Conservation (phyloP, 2,113 vertebrate species). For the Vulpes lagopus region DNA sequence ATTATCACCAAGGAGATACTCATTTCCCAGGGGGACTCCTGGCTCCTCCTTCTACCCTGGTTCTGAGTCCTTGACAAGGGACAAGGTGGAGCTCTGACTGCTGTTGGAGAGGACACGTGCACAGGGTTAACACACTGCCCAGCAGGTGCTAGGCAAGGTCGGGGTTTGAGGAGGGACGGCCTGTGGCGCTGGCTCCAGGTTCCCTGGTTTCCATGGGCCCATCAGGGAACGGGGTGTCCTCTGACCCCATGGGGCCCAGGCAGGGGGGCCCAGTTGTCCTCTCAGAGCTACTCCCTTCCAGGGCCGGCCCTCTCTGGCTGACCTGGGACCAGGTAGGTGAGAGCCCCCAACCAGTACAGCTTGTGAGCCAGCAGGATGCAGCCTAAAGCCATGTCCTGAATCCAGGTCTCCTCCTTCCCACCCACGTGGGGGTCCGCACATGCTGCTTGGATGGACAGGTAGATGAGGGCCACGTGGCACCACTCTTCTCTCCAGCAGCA, state of each 20-base stretch:
- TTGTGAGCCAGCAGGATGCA: not conserved
- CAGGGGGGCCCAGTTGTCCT: not conserved
- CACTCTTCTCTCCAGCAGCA: not conserved
- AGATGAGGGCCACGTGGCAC: not conserved
- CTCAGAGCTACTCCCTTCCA: not conserved
- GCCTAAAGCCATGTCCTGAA: not conserved
- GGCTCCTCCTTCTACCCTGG: not conserved
- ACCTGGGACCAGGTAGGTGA: not conserved
- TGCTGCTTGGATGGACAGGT: not conserved
- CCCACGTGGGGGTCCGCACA: too few species aligned
- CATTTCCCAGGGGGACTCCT: rapidly evolving
- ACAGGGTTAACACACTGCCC: not conserved
- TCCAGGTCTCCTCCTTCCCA: not conserved
- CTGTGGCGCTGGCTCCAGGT: rapidly evolving
- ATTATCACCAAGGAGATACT: not conserved
- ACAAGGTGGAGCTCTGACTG: not conserved
- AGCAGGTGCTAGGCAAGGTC: too few species aligned
- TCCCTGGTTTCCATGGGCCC: not conserved
- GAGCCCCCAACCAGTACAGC: too few species aligned
- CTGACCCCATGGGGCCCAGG: not conserved
- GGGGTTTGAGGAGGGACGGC: rapidly evolving
- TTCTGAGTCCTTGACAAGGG: not conserved
- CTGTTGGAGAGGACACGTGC: not conserved
- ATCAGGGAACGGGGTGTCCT: not conserved
- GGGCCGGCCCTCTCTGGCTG: not conserved